Percentiles rank a stretch among this genome's conserved stretches.
Evolutionary conservation across 2,888 invertebrate genomes (phyloP).

Genomic region (Lasioglossum morio): DNA sequence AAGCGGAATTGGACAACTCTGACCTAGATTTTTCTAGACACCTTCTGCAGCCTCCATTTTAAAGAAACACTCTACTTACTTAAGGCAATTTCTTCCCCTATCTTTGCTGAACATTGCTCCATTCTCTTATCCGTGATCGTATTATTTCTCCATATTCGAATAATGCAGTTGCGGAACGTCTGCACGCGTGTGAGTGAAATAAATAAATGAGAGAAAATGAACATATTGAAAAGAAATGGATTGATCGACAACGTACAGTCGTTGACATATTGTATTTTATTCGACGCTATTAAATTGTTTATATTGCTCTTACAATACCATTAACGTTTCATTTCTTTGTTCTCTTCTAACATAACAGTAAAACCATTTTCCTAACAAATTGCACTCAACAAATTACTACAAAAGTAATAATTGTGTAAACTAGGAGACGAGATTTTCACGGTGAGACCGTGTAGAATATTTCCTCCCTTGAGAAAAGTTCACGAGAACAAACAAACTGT

Average conservation of each 20-base stretch:
- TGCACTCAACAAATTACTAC: too few relatives aligned
- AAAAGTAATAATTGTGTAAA: neutral
- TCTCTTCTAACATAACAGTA: neutral
- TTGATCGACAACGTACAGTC: neutral
- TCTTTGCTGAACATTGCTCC: neutral
- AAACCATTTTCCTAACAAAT: too few relatives aligned
- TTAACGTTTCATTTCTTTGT: neutral
- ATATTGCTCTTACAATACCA: neutral
- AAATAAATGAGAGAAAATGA: neutral
- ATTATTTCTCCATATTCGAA: neutral
- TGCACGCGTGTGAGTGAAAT: neutral
- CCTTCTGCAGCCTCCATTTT: neutral
- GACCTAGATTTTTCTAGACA: conserved; percentile 7
- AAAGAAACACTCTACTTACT: conserved; percentile 16
- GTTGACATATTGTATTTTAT: neutral
- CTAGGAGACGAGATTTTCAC: neutral
- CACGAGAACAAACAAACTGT: neutral
- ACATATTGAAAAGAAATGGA: neutral
- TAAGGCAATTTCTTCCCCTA: neutral
- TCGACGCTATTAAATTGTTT: neutral
- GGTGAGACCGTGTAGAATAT: neutral
- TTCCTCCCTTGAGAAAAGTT: neutral
- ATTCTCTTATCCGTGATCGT: neutral
- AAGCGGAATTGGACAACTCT: conserved; percentile 1
- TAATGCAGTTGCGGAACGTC: neutral